Evolutionary conservation across 35 echinoderm and acorn worm species (phyloP), one percentile per base, ranked within the genome.

Genomic region (Ophiothrix spiculata): DNA sequence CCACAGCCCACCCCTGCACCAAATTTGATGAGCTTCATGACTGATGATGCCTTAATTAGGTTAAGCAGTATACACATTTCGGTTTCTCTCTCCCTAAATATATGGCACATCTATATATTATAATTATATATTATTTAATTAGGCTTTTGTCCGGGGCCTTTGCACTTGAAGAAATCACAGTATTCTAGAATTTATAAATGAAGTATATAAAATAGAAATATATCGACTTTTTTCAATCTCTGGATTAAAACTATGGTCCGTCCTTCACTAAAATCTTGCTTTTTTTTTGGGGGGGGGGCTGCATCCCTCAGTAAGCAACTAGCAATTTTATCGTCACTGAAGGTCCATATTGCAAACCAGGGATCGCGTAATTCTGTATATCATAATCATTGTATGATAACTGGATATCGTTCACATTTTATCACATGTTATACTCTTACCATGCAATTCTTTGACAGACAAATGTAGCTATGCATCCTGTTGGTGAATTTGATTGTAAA

Each of bases 381-480:
- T n/a, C n/a, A n/a, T n/a, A n/a, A n/a, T n/a, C n/a, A n/a, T n/a
- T n/a, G n/a, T 81, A 23, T 23, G 32, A 37, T 1, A 40, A 41
- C 12, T 81, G 25, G 79, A 34, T 23, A 19, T 46, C 36, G 2
- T 33, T 37, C 0, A 34, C 36, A 8, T 34, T 42, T 82, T 14
- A 35, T 17, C 25, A 46, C 23, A 4, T 78, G 23, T 0, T 31
- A 33, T 19, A 83, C 28, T 77, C 31, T 56, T 38, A 32, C 17
- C 76, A 0, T 56, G 28, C n/a, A n/a, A n/a, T n/a, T n/a, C n/a
- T 49, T 33, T 25, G 0, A 10, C 38, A 96, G 93, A 86, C 90
- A 39, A 91, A 91, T 78, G 83, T 96, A 19, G 17, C 49, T 56
- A 91, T 89, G 34, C 76, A 89, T 37, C 54, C 76, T 35, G 86